phyloP scores from a whole-genome alignment of 2,113 vertebrate species.

The Merops nubicus region DNA sequence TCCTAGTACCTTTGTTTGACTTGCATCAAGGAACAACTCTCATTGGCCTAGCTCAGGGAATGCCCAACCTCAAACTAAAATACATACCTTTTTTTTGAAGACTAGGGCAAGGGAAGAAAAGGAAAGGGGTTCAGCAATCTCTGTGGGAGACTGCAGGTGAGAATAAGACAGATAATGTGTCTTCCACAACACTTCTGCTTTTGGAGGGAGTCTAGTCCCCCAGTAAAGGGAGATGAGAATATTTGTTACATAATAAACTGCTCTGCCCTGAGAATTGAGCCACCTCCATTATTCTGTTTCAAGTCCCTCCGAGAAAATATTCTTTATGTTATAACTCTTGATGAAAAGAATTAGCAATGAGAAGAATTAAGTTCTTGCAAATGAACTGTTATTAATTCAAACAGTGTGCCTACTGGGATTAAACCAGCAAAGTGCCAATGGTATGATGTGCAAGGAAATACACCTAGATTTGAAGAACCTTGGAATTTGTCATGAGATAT shows the following conservation, averaged over 20 bases:
- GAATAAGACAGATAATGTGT: fast-evolving
- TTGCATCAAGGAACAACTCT: background rate
- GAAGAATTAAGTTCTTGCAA: background rate
- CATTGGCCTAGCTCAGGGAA: background rate
- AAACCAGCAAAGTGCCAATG: background rate
- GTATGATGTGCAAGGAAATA: background rate
- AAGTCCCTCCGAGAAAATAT: background rate
- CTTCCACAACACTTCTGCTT: background rate
- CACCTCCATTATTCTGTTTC: background rate
- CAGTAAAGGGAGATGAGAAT: background rate
- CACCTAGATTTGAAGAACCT: background rate
- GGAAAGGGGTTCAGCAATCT: background rate
- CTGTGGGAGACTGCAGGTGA: background rate
- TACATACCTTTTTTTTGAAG: background rate
- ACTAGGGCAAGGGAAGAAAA: background rate
- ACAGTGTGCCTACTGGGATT: background rate
- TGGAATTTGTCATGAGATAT: background rate
- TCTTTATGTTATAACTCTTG: background rate
- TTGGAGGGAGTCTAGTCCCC: background rate
- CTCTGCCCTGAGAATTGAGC: background rate
- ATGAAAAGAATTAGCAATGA: background rate
- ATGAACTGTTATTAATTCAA: background rate
- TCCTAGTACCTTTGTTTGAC: background rate
- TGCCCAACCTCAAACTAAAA: background rate
- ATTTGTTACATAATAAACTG: background rate